A percentile compares a stretch with the other conserved stretches of the same genome.
These are phyloP conservation scores for Myotis lucifugus DNA, from an alignment of 2,113 vertebrate genomes.

Conservation along the genomic window DNA sequence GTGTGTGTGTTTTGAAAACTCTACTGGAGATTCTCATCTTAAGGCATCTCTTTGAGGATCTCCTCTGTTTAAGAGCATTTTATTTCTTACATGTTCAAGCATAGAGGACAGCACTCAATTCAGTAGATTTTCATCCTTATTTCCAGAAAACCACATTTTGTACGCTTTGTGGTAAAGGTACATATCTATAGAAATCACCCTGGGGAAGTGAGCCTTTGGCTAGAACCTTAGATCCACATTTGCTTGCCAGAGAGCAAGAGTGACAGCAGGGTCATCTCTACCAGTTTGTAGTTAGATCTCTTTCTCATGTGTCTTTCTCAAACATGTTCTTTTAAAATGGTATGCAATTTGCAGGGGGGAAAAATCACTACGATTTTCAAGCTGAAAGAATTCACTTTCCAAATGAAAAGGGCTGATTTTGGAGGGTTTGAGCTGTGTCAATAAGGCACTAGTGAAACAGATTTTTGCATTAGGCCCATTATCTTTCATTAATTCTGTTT, in stretches of 20 bases:
- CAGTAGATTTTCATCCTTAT: constrained; percentile 57
- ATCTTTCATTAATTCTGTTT: constrained; percentile 57
- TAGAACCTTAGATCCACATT: neutral
- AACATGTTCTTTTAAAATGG: constrained; percentile 21
- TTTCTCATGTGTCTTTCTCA: constrained; percentile 29
- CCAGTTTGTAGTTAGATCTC: neutral
- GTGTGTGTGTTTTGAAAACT: constrained; percentile 44
- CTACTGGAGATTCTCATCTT: neutral
- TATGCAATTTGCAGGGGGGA: constrained; percentile 50
- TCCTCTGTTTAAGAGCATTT: constrained; percentile 42
- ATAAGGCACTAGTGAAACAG: neutral
- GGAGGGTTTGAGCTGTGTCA: neutral
- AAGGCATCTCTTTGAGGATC: constrained; percentile 4
- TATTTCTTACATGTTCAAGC: constrained; percentile 20
- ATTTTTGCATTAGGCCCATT: constrained; percentile 64
- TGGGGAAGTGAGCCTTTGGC: neutral
- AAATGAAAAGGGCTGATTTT: constrained; percentile 25
- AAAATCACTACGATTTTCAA: constrained; percentile 45
- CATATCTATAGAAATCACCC: neutral
- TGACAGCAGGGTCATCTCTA: neutral
- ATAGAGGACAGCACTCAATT: constrained; percentile 6
- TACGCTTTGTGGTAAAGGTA: constrained; percentile 20
- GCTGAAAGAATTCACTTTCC: constrained; percentile 49
- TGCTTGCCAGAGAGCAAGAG: constrained; percentile 53
- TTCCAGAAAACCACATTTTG: constrained; percentile 50